Percentiles rank a stretch among this genome's conserved stretches.
Conservation (phyloP, 2,888 invertebrate genomes). For the Hirtodrosophila duncani region DNA sequence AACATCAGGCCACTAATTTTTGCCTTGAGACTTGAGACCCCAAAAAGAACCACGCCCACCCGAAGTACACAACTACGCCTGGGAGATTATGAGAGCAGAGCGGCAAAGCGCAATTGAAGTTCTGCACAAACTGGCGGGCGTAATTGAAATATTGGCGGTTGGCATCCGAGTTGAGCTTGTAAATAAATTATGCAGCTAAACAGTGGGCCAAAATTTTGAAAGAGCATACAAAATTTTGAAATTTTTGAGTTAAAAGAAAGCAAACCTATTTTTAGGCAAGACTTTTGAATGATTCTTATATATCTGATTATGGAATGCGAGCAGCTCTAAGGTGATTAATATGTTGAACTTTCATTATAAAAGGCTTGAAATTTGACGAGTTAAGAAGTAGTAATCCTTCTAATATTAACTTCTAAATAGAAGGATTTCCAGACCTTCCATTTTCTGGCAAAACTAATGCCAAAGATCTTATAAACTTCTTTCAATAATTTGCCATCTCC, state of each 20-base stretch:
- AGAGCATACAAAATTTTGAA: too few species aligned
- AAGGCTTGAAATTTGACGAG: too few species aligned
- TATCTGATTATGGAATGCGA: too few species aligned
- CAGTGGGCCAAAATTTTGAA: too few species aligned
- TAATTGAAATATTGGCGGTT: slow-evolving; percentile 69
- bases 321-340: neutral
- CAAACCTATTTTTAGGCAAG: neutral
- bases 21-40: slow-evolving; percentile 59
- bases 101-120: slow-evolving; percentile 13
- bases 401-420: too few species aligned
- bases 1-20: slow-evolving; percentile 67
- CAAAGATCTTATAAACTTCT: neutral
- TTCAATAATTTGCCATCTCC: slow-evolving; percentile 8
- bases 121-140: slow-evolving; percentile 10
- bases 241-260: too few species aligned
- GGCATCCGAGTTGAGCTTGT: slow-evolving; percentile 29
- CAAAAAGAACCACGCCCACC: slow-evolving; percentile 53
- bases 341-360: too few species aligned
- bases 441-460: slow-evolving; percentile 15
- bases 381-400: too few species aligned
- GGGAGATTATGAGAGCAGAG: neutral
- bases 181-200: slow-evolving; percentile 47
- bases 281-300: too few species aligned
- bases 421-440: neutral
- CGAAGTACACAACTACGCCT: slow-evolving; percentile 9